These are phyloP conservation scores for Neosilurus mollespiculum DNA, from an alignment of 2,797 vertebrate genomes.

Conservation along the genomic window DNA sequence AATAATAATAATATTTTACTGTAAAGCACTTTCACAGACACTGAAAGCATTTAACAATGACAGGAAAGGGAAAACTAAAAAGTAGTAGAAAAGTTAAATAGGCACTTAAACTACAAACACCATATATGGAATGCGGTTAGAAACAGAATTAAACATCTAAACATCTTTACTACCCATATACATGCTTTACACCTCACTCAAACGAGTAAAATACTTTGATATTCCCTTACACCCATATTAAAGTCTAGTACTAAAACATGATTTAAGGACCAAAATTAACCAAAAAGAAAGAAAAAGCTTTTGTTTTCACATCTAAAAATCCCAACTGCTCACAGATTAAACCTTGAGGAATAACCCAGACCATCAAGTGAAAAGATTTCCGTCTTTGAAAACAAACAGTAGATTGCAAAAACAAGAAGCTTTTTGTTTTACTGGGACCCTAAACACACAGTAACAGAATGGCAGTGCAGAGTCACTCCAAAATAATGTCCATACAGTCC, in stretches of 20 bases:
- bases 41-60: too few species aligned
- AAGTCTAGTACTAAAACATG: neutral
- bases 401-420: neutral
- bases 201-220: neutral
- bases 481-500: neutral
- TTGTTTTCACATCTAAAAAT: neutral
- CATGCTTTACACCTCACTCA: neutral
- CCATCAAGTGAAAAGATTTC: neutral
- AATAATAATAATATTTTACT: too few species aligned
- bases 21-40: too few species aligned
- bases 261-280: neutral
- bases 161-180: too few species aligned
- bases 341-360: neutral
- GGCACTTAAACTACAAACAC: too few species aligned
- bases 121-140: too few species aligned
- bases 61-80: too few species aligned
- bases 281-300: neutral
- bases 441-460: neutral
- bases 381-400: neutral
- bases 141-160: too few species aligned
- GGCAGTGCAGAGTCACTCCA: too few species aligned
- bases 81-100: too few species aligned
- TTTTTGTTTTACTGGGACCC: neutral
- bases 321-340: neutral
- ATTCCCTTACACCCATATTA: neutral